A percentile compares a stretch with the other conserved stretches of the same genome.
Evolutionary conservation across 2,113 vertebrate genomes (phyloP).

Genomic region (Melanotaenia duboulayi): DNA sequence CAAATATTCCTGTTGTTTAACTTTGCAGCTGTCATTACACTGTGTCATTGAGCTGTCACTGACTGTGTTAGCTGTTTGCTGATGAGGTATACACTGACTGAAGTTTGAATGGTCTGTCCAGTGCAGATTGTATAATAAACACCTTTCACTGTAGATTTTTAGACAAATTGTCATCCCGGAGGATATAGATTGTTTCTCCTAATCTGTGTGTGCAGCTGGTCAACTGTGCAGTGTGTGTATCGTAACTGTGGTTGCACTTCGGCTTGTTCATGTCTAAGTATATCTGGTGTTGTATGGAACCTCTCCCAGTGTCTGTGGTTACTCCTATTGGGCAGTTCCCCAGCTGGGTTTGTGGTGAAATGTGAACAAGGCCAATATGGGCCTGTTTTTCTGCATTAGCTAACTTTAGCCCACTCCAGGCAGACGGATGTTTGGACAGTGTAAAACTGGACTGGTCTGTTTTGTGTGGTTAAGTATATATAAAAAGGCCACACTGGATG

Average conservation of each 20-base stretch:
- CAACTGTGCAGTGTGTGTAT: constrained; percentile 16
- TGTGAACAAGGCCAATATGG: constrained; percentile 60
- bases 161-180: constrained; percentile 23
- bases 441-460: constrained; percentile 43
- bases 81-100: constrained; percentile 1
- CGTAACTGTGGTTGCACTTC: constrained; percentile 31
- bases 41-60: constrained; percentile 14
- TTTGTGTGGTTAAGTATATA: constrained; percentile 55
- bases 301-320: constrained; percentile 70
- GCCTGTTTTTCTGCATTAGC: constrained; percentile 45
- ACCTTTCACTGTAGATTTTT: constrained; percentile 8
- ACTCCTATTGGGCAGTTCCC: constrained; percentile 58
- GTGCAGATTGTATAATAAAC: constrained; percentile 38
- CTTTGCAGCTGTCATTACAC: background rate
- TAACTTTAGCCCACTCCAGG: constrained; percentile 68
- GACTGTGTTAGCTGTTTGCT: constrained; percentile 28
- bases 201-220: constrained; percentile 16
- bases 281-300: constrained; percentile 71
- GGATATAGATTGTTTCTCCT: constrained; percentile 14
- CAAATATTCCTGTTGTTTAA: constrained; percentile 7
- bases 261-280: constrained; percentile 59
- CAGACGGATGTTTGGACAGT: constrained; percentile 56
- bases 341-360: constrained; percentile 61
- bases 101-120: background rate
- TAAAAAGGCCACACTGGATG: constrained; percentile 22